phyloP scores from a whole-genome alignment of 2,113 vertebrate genomes.

The mouse (Mus musculus) region GRCm39 chr5:110687501-110688000 shows the following conservation, averaged over 20 bases:
- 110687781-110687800: background rate
- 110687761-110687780: background rate
- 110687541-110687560: background rate
- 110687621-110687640: background rate
- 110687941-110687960: background rate
- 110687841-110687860: background rate
- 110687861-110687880: background rate
- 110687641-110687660: background rate
- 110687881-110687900: background rate
- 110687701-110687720: background rate
- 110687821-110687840: background rate
- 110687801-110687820: background rate
- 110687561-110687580: background rate
- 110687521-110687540: background rate
- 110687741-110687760: background rate
- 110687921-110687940: background rate
- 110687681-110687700: background rate
- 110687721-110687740: background rate
- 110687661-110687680: background rate
- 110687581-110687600: background rate
- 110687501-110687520: background rate
- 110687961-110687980: background rate
- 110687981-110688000: no score
- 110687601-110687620: background rate
- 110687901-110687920: background rate